A percentile compares a stretch with the other conserved stretches of the same genome.
Conservation (phyloP, 2,888 invertebrate genomes). For the Chrysodeixis includens region DNA sequence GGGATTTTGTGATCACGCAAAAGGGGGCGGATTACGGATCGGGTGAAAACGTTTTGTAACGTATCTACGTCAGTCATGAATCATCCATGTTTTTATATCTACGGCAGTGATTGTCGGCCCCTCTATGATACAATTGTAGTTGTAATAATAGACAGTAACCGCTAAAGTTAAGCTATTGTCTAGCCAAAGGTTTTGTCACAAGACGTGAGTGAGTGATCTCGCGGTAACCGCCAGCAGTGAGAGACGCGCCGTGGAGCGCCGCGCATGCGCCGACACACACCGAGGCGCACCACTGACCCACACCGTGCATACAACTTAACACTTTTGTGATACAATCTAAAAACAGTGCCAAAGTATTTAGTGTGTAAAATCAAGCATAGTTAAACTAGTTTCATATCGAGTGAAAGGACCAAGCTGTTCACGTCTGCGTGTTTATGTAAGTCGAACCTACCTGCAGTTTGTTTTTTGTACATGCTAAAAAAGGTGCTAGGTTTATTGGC, state of each 20-base stretch:
- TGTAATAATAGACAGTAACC: constrained; percentile 39
- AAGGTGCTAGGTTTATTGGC: constrained; percentile 33
- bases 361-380: constrained; percentile 64
- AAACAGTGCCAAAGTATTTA: constrained; percentile 73
- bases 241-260: constrained; percentile 80
- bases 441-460: constrained; percentile 68
- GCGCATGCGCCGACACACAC: constrained; percentile 76
- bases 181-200: constrained; percentile 56
- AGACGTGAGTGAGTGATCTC: constrained; percentile 66
- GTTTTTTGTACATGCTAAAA: constrained; percentile 50
- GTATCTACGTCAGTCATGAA: constrained; percentile 8
- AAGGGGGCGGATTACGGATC: constrained; percentile 55
- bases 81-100: constrained; percentile 23
- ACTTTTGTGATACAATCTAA: constrained; percentile 59
- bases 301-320: constrained; percentile 36
- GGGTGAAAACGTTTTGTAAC: constrained; percentile 11
- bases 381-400: constrained; percentile 61
- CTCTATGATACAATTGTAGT: constrained; percentile 36
- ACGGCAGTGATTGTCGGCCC: constrained; percentile 21
- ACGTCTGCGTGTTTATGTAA: constrained; percentile 74
- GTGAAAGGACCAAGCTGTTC: constrained; percentile 68
- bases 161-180: constrained; percentile 49
- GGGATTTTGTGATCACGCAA: constrained; percentile 26
- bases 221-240: constrained; percentile 69
- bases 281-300: constrained; percentile 46